Evolutionary conservation across 2,797 vertebrate species (phyloP).

Genomic region (Cirrhinus molitorella): DNA sequence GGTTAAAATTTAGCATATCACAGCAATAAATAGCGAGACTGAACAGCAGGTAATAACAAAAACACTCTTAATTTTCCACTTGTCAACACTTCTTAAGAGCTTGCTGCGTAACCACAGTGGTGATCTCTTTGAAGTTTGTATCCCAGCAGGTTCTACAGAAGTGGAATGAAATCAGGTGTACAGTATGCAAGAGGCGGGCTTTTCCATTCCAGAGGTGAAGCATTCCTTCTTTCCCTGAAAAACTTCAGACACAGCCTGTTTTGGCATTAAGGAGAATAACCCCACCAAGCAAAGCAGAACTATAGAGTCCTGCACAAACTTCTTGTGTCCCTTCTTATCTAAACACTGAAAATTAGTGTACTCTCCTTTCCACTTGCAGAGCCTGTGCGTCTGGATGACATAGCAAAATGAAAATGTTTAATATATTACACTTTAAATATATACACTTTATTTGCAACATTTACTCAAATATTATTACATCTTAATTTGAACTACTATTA

Average conservation of each 20-base stretch:
- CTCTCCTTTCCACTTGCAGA: background rate
- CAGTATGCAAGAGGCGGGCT: constrained; percentile 17
- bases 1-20: background rate
- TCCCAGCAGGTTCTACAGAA: constrained; percentile 67
- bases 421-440: too few species aligned
- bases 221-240: constrained; percentile 46
- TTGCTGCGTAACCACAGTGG: constrained; percentile 18
- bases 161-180: constrained; percentile 74
- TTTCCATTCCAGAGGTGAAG: constrained; percentile 23
- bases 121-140: constrained; percentile 66
- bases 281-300: constrained; percentile 21
- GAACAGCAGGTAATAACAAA: constrained; percentile 25
- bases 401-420: constrained; percentile 4
- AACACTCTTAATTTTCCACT: constrained; percentile 12
- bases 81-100: constrained; percentile 18
- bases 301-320: constrained; percentile 31
- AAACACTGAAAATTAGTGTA: constrained; percentile 19
- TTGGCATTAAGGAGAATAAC: constrained; percentile 25
- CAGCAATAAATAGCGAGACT: background rate
- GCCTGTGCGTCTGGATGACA: constrained; percentile 15
- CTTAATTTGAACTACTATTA: too few species aligned
- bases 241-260: constrained; percentile 39
- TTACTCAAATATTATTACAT: too few species aligned
- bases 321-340: constrained; percentile 32
- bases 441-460: background rate